phyloP scores from a whole-genome alignment of 2,888 invertebrate species.

The Amphipyra berbera region DNA sequence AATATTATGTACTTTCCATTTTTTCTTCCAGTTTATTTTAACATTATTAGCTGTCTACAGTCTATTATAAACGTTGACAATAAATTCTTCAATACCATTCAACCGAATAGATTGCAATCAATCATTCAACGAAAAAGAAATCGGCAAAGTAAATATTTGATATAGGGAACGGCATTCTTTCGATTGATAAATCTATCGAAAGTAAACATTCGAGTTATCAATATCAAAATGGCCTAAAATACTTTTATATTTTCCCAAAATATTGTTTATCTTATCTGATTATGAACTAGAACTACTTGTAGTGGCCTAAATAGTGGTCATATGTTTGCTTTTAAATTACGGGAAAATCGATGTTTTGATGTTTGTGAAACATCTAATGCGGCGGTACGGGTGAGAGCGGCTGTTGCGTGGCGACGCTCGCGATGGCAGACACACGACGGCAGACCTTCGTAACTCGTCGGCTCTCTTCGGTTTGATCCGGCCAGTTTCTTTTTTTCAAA shows the following conservation, averaged over 20 bases:
- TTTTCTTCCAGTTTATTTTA: too few relatives aligned
- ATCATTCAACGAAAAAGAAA: constrained; percentile 1
- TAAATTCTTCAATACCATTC: background rate
- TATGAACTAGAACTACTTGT: constrained; percentile 36
- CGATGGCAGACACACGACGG: too few relatives aligned
- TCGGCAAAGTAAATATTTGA: constrained; percentile 3
- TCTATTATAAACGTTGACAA: background rate
- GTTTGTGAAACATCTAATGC: too few relatives aligned
- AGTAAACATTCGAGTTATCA: constrained; percentile 48
- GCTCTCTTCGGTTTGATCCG: too few relatives aligned
- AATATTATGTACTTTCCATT: too few relatives aligned
- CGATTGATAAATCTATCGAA: constrained; percentile 33
- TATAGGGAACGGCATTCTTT: constrained; percentile 22
- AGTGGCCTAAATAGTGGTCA: constrained; percentile 32
- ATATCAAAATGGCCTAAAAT: constrained; percentile 41
- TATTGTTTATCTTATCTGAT: constrained; percentile 50
- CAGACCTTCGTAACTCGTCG: too few relatives aligned
- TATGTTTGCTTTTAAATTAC: constrained; percentile 11
- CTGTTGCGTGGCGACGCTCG: too few relatives aligned
- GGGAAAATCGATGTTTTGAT: too few relatives aligned
- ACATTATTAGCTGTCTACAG: too few relatives aligned
- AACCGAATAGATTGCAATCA: background rate
- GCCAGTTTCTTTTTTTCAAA: too few relatives aligned
- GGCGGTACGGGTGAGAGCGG: too few relatives aligned
- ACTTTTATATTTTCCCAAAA: constrained; percentile 35